Evolutionary conservation across 2,113 vertebrate species (phyloP), one percentile per base, ranked within the genome.

Genomic region (Falcunculus frontatus): DNA sequence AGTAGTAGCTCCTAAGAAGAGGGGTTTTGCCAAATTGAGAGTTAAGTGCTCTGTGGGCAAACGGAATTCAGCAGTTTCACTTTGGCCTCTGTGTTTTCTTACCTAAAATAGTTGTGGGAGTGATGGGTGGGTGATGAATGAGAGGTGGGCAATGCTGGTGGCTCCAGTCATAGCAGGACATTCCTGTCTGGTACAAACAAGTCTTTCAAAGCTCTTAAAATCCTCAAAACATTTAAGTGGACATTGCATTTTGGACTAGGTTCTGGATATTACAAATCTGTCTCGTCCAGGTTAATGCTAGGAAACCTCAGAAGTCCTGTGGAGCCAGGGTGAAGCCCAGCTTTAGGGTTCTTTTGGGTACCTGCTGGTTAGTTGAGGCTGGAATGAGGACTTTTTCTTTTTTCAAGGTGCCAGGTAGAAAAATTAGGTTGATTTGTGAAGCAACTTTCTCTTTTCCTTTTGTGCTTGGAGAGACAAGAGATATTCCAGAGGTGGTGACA

Each of bases 401-500:
- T 81, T 56, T 81, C 41, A 55, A 67, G 57, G 6, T 89, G 33
- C n/a, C 50, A 63, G 16, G 19, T 74, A 67, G 80, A 57, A 59
- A 70, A 90, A 64, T 70, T 4, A 32, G 7, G 16, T 78, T 52
- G 55, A 20, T 92, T 87, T 6, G 1, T 75, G 80, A 78, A 87
- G 73, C 72, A 90, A 78, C 41, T 68, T 89, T 84, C 49, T 47
- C 60, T 72, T 78, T 90, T 70, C 64, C 20, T 87, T 60, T 87
- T 53, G 50, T 57, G 3, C 69, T 83, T 77, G 53, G n/a, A 89
- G 37, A 50, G 37, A 73, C 7, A 11, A 55, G 74, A 53, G 57
- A 69, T 69, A 42, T 73, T 91, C 14, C 65, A 86, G 87, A 85
- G 87, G 74, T 89, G 78, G 42, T 79, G 87, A 93, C 78, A 49